phyloP scores from a whole-genome alignment of 2,888 invertebrate species.

The Drosophila diplacantha region DNA sequence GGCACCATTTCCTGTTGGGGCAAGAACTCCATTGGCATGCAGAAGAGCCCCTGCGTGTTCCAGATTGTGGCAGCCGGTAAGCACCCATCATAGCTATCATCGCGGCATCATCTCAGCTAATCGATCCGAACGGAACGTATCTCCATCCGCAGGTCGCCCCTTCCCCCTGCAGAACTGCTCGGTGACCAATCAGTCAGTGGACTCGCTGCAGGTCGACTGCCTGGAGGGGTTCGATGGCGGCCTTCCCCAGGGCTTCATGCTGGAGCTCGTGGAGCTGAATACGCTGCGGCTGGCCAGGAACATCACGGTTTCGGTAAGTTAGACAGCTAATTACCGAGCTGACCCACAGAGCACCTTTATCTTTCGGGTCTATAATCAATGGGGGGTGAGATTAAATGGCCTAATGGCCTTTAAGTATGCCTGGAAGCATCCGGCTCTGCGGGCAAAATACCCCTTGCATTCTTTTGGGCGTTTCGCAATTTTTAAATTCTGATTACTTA shows the following conservation, averaged over 20 bases:
- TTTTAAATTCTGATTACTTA: not conserved
- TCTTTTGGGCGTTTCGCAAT: conserved; percentile 6
- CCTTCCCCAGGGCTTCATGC: conserved; percentile 89
- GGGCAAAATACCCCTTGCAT: not conserved
- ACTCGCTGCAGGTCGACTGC: conserved; percentile 90
- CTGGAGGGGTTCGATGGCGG: conserved; percentile 93
- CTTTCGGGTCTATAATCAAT: conserved; percentile 16
- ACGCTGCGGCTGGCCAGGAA: conserved; percentile 79
- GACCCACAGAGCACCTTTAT: conserved; percentile 19
- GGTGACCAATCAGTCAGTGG: conserved; percentile 91
- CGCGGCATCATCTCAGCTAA: conserved; percentile 8
- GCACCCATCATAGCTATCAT: conserved; percentile 5
- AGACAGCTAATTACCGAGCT: conserved; percentile 9
- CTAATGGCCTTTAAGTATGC: conserved; percentile 18
- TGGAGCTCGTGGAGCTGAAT: conserved; percentile 87
- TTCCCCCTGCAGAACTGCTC: conserved; percentile 92
- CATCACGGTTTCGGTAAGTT: conserved; percentile 76
- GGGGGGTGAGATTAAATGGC: conserved; percentile 8
- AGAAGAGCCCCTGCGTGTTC: conserved; percentile 90
- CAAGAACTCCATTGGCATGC: conserved; percentile 88
- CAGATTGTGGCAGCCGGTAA: conserved; percentile 91
- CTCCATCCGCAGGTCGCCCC: conserved; percentile 84
- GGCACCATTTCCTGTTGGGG: conserved; percentile 93
- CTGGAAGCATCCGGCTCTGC: not conserved
- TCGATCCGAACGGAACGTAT: conserved; percentile 22